Base-by-base conservation (phyloP, 1,140 invertebrate species). In the Pseudoatta argentina region DNA sequence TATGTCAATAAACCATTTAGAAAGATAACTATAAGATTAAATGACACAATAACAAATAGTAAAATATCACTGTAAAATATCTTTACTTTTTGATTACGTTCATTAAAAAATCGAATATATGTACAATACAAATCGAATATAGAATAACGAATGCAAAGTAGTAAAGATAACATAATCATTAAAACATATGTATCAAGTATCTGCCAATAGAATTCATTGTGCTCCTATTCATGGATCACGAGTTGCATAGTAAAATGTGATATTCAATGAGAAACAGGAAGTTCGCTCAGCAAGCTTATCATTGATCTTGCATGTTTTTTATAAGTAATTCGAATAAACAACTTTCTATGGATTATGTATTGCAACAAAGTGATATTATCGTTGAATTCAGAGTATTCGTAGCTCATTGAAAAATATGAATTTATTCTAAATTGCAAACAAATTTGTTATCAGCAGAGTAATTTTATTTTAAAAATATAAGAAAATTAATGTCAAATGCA, bases 191-290 rank as follows among this genome's bases (percentile, higher is more conserved):
- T 21, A 18, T 39, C 64, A 66, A 66, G 34, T 16, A 39, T 39
- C 18, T 67, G 21, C 4, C n/a, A 67, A 39, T 67, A 67, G 10
- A 39, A 67, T 39, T 67, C 2, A 64, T 30, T 14, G 18, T 39
- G 34, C n/a, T 67, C n/a, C 21, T 67, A 39, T 67, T 67, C 3
- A 64, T 30, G 10, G 6, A 75, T 73, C 51, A 53, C 2, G 34
- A 69, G 34, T 30, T 64, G 27, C 61, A 64, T 16, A 64, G 24
- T 34, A 18, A 67, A 34, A 7, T 66, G 64, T 8, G 34, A 69
- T 69, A 48, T 69, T 24, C 34, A 7, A 24, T 48, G 34, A 67
- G 64, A 44, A 67, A 39, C 66, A 44, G n/a, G 34, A 69, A 69
- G n/a, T 7, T 69, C 0, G 34, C 34, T 63, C 24, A 44, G 48